Evolutionary conservation across 2,797 vertebrate genomes (phyloP).

Genomic region (Tachyglossus aculeatus): DNA sequence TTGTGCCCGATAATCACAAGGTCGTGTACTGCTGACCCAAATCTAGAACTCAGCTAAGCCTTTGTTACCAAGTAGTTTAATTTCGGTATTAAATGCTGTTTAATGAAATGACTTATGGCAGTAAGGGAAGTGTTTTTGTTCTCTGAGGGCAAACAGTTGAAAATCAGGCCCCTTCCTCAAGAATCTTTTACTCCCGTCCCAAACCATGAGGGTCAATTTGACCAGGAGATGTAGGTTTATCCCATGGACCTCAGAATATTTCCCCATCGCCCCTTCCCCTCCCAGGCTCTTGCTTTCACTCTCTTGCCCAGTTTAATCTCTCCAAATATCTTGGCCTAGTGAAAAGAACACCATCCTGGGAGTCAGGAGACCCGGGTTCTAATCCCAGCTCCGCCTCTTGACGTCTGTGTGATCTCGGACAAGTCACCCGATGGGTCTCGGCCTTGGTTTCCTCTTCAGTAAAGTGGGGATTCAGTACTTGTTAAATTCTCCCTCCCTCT

Average conservation of each 20-base stretch:
- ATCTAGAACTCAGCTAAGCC: slow-evolving; percentile 7
- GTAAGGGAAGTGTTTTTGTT: background rate
- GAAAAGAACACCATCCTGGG: too few relatives aligned
- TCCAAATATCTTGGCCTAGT: too few relatives aligned
- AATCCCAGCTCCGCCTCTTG: too few relatives aligned
- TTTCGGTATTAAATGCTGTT: slow-evolving; percentile 9
- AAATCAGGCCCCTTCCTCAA: slow-evolving; percentile 1
- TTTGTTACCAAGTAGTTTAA: slow-evolving; percentile 5
- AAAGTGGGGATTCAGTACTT: too few relatives aligned
- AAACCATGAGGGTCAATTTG: background rate
- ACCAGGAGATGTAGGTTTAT: background rate
- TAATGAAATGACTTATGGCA: slow-evolving; percentile 10
- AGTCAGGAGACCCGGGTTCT: too few relatives aligned
- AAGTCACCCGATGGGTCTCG: too few relatives aligned
- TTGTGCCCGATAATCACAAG: slow-evolving; percentile 9
- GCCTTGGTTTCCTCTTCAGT: too few relatives aligned
- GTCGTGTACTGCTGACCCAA: background rate
- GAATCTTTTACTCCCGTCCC: slow-evolving; percentile 6
- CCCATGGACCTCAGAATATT: background rate
- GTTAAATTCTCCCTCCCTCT: too few relatives aligned
- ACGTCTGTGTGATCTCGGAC: too few relatives aligned
- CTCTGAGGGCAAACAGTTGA: background rate
- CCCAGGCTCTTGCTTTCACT: too few relatives aligned
- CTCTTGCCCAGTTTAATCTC: too few relatives aligned
- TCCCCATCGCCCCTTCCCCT: background rate